Evolutionary conservation across 1,140 invertebrate species (phyloP).

Genomic region (Sminthurides bifidus): DNA sequence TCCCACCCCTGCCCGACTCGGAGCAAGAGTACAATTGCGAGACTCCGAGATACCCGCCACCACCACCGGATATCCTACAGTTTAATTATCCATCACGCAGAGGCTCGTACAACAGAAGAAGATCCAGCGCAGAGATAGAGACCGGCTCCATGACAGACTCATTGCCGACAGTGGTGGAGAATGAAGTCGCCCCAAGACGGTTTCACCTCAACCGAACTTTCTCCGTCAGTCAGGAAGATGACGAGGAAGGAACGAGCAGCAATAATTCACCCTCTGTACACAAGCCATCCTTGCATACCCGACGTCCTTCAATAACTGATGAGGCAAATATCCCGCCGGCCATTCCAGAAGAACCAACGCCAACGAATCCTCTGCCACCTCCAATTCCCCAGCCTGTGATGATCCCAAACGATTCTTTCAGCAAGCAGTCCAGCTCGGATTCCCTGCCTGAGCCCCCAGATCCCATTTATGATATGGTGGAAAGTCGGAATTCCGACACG

Average conservation of each 20-base stretch:
- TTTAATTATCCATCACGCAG: conserved; percentile 15
- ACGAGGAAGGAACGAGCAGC: not conserved
- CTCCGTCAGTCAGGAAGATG: conserved; percentile 3
- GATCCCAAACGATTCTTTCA: not conserved
- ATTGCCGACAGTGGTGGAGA: conserved; percentile 1
- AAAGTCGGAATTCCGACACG: conserved; percentile 14
- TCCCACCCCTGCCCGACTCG: conserved; percentile 22
- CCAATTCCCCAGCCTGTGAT: not conserved
- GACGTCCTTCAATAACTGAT: not conserved
- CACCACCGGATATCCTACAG: conserved; percentile 14
- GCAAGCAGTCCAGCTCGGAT: conserved; percentile 7
- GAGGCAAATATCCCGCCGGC: conserved; percentile 5
- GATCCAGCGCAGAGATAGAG: conserved; percentile 8
- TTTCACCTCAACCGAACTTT: conserved; percentile 9
- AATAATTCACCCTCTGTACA: too few relatives aligned
- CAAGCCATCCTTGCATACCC: not conserved
- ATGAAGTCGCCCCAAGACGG: conserved; percentile 1
- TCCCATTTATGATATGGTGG: conserved; percentile 16
- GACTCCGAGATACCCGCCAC: conserved; percentile 26
- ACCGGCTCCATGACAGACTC: not conserved
- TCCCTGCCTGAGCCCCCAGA: conserved; percentile 9
- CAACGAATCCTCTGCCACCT: not conserved
- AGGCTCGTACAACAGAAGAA: conserved; percentile 7
- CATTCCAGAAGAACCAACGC: not conserved
- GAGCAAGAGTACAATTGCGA: conserved; percentile 22